Percentiles rank a stretch among this genome's conserved stretches.
These are phyloP conservation scores for Octomys mimax DNA, from an alignment of 2,797 vertebrate genomes.

Conservation along the genomic window DNA sequence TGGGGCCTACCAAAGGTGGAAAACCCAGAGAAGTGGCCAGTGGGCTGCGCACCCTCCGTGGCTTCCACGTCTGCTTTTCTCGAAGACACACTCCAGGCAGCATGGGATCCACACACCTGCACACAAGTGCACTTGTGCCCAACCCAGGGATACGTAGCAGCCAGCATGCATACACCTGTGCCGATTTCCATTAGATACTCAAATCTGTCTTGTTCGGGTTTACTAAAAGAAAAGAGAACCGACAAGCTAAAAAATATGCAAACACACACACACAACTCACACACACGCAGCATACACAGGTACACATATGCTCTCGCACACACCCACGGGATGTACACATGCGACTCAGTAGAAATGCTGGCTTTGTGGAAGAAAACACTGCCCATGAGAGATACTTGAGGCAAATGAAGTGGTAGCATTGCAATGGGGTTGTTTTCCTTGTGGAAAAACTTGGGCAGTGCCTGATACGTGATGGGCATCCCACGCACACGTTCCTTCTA, in stretches of 20 bases:
- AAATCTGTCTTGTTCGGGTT: neutral
- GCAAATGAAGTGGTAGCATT: neutral
- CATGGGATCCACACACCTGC: neutral
- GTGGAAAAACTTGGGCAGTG: too few relatives aligned
- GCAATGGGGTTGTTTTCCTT: neutral
- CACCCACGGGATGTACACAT: neutral
- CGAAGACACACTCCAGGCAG: neutral
- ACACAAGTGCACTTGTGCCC: rapidly evolving
- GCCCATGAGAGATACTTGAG: neutral
- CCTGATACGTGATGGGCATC: neutral
- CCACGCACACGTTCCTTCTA: neutral
- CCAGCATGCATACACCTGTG: neutral
- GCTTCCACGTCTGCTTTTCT: neutral
- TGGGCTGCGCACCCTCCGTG: neutral
- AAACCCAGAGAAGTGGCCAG: neutral
- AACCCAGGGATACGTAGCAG: neutral
- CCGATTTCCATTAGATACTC: neutral
- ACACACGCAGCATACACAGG: too few relatives aligned
- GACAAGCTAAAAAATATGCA: neutral
- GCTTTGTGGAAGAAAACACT: neutral
- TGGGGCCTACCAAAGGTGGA: neutral
- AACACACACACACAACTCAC: neutral
- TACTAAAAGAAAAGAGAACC: neutral
- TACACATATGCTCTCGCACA: neutral
- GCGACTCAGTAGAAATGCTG: neutral